phyloP scores from a whole-genome alignment of 2,888 invertebrate genomes.

The Caenorhabditis sinica region DNA sequence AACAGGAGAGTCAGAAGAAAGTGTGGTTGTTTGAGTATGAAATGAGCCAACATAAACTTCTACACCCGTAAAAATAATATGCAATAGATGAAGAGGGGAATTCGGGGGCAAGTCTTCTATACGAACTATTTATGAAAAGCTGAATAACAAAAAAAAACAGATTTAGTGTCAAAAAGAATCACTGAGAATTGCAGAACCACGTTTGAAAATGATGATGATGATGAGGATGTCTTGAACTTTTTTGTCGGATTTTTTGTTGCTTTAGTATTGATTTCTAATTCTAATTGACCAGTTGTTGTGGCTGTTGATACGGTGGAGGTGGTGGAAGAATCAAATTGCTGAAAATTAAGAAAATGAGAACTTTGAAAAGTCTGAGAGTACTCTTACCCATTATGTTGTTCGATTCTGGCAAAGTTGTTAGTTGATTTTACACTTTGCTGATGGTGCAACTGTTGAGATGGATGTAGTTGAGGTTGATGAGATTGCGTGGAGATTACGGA shows the following conservation, averaged over 20 bases:
- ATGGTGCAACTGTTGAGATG: slow-evolving; percentile 27
- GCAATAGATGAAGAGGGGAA: slow-evolving; percentile 1
- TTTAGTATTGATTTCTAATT: background rate
- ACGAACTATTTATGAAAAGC: slow-evolving; percentile 34
- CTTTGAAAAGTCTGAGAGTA: background rate
- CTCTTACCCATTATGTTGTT: slow-evolving; percentile 59
- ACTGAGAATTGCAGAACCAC: slow-evolving; percentile 67
- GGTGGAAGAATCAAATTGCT: slow-evolving; percentile 64
- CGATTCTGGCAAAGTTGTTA: slow-evolving; percentile 39
- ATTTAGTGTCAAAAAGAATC: slow-evolving; percentile 43
- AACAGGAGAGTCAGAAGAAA: slow-evolving; percentile 29
- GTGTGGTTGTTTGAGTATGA: slow-evolving; percentile 7
- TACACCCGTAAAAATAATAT: slow-evolving; percentile 45
- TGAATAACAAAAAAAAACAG: slow-evolving; percentile 16
- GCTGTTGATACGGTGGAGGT: slow-evolving; percentile 67
- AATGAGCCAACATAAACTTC: slow-evolving; percentile 18
- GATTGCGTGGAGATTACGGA: slow-evolving; percentile 2
- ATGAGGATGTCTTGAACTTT: slow-evolving; percentile 51
- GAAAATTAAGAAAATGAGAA: slow-evolving; percentile 1
- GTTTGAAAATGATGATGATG: slow-evolving; percentile 56
- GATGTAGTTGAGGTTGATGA: slow-evolving; percentile 18
- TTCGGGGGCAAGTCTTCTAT: slow-evolving; percentile 48
- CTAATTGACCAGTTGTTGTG: slow-evolving; percentile 66
- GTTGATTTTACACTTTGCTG: slow-evolving; percentile 27
- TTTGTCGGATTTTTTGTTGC: slow-evolving; percentile 26